Conservation (phyloP, 2,797 vertebrate genomes). For the Melanotaenia maccullochi region DNA sequence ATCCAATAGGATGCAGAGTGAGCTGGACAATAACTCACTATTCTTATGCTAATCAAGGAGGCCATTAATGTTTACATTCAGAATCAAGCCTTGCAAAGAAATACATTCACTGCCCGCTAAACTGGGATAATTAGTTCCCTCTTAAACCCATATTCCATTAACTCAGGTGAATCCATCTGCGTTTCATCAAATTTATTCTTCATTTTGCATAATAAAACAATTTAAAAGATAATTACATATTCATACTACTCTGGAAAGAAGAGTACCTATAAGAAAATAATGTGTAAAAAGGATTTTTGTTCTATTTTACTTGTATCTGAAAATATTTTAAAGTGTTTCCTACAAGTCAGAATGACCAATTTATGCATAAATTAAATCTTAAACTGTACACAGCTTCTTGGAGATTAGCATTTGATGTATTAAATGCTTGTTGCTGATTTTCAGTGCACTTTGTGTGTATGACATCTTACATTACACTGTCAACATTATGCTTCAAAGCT, state of each 20-base stretch:
- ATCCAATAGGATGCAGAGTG: constrained; percentile 80
- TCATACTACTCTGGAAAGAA: constrained; percentile 70
- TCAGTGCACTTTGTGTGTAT: constrained; percentile 45
- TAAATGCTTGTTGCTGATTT: constrained; percentile 46
- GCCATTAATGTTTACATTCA: constrained; percentile 89
- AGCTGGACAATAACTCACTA: constrained; percentile 82
- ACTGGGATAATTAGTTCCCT: constrained; percentile 87
- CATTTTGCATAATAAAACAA: constrained; percentile 86
- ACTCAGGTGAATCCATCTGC: constrained; percentile 86
- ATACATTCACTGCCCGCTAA: constrained; percentile 80
- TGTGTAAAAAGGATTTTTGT: constrained; percentile 60
- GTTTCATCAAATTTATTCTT: constrained; percentile 84
- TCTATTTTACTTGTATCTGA: constrained; percentile 65
- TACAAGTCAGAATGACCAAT: constrained; percentile 63
- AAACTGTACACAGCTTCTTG: constrained; percentile 71
- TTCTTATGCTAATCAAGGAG: constrained; percentile 88
- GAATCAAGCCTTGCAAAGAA: constrained; percentile 80
- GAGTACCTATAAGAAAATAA: constrained; percentile 68
- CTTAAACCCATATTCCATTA: constrained; percentile 89
- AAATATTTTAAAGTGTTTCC: constrained; percentile 72
- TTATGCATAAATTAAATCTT: constrained; percentile 71
- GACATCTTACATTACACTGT: constrained; percentile 49
- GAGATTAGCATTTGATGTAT: constrained; percentile 70
- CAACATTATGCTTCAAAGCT: constrained; percentile 25
- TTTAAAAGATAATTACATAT: constrained; percentile 86